Conservation (phyloP, 1,140 invertebrate species). For the Sitodiplosis mosellana region DNA sequence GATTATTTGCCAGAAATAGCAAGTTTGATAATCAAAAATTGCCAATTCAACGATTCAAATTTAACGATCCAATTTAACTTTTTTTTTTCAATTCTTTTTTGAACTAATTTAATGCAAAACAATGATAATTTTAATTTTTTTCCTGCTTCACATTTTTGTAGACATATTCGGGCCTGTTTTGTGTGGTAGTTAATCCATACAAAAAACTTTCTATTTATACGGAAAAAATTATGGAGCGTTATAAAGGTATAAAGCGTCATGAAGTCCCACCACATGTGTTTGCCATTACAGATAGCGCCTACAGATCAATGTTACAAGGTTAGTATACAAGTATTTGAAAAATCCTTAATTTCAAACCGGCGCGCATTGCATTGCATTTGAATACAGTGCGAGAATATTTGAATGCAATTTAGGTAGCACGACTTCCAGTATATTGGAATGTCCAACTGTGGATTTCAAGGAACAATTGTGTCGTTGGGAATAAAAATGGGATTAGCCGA, state of each 20-base stretch:
- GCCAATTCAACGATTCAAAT: too few relatives aligned
- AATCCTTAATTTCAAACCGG: too few relatives aligned
- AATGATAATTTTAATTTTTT: conserved; percentile 9
- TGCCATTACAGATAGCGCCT: conserved; percentile 96
- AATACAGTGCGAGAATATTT: too few relatives aligned
- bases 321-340: conserved; percentile 15
- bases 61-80: too few relatives aligned
- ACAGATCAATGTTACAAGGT: conserved; percentile 99
- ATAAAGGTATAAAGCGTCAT: conserved; percentile 98
- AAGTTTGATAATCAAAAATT: background rate
- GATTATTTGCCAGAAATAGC: background rate
- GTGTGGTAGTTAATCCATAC: conserved; percentile 98
- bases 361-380: too few relatives aligned
- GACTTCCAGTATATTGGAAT: too few relatives aligned
- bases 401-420: too few relatives aligned
- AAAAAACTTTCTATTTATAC: conserved; percentile 98
- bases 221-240: conserved; percentile 96
- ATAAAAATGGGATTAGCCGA: too few relatives aligned
- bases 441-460: too few relatives aligned
- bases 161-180: conserved; percentile 98
- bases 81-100: too few relatives aligned
- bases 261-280: conserved; percentile 99
- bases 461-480: too few relatives aligned
- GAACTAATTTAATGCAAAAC: too few relatives aligned
- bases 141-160: conserved; percentile 41